phyloP scores from a whole-genome alignment of 2,797 vertebrate genomes.

The Gymnocypris eckloni region DNA sequence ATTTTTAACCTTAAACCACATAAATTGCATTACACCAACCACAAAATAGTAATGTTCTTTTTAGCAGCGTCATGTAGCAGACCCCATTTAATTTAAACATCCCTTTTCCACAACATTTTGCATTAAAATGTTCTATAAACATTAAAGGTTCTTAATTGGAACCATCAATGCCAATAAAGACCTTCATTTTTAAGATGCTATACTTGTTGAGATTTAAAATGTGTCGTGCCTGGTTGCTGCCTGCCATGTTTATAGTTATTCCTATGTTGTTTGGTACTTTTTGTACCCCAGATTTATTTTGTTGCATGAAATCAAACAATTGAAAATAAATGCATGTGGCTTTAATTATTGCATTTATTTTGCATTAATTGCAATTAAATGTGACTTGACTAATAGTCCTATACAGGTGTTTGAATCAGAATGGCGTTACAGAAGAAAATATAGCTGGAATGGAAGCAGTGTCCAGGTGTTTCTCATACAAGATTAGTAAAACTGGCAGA shows the following conservation, averaged over 20 bases:
- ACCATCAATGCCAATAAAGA: not conserved
- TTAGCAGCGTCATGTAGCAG: too few species aligned
- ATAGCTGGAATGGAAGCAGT: not conserved
- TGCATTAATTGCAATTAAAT: too few species aligned
- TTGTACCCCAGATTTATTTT: not conserved
- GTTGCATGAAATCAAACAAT: not conserved
- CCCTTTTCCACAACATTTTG: not conserved
- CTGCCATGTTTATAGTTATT: not conserved
- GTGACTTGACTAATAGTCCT: not conserved
- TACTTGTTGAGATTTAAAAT: not conserved
- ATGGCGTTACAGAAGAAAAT: not conserved
- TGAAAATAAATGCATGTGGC: not conserved
- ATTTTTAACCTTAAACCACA: too few species aligned
- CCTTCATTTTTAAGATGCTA: not conserved
- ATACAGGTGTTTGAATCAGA: not conserved
- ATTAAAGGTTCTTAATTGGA: not conserved
- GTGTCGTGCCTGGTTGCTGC: not conserved
- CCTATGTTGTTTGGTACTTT: too few species aligned
- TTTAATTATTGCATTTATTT: not conserved
- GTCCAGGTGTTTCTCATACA: not conserved
- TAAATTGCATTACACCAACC: too few species aligned
- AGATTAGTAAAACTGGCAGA: not conserved
- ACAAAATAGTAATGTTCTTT: too few species aligned
- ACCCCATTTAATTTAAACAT: not conserved
- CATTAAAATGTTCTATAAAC: not conserved